Base-by-base conservation (phyloP, 2,113 vertebrate species). In the Notothenia coriiceps region DNA sequence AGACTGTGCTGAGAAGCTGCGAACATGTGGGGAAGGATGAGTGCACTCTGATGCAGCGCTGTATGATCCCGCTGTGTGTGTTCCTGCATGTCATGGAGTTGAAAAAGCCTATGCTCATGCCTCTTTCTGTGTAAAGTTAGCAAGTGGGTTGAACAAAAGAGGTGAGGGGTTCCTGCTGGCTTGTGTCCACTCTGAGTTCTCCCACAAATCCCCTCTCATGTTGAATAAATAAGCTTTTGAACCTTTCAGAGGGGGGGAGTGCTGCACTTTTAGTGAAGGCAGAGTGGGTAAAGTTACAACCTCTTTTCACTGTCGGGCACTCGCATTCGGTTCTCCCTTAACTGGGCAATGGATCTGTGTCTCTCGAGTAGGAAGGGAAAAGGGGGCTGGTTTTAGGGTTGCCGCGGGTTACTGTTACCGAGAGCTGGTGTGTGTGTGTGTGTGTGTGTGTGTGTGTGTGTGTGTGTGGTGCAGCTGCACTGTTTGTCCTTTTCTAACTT, bases 321-420 rank as follows among this genome's bases (percentile, higher is more conserved):
- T 87, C 77, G 79, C 84, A 83, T 66, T 85, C 56, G n/a, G 52
- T 62, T 76, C 86, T 79, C 83, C 76, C 62, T 80, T 74, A 85
- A 89, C 83, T 77, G 88, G 80, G 86, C 85, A 87, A 85, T 72
- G 77, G 89, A 88, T 90, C 88, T 47, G 71, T 78, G 87, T 89
- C 81, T 87, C 80, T 71, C 49, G 81, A 77, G 87, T 60, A 73
- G 75, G 80, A 77, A 83, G 75, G 73, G 47, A 80, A 63, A 67
- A 67, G 86, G 86, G 87, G 86, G 85, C 69, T 68, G 79, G 81
- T 73, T 79, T 89, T 65, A 61, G 85, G 86, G 91, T 92, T 93
- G 93, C 92, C 11, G 82, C 91, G 85, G 91, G 92, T 91, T 91
- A 93, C 90, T 86, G 93, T 94, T 93, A 92, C 91, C 47, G 86